Evolutionary conservation across 1,140 invertebrate species (phyloP).

Genomic region (Leptopilina boulardi): DNA sequence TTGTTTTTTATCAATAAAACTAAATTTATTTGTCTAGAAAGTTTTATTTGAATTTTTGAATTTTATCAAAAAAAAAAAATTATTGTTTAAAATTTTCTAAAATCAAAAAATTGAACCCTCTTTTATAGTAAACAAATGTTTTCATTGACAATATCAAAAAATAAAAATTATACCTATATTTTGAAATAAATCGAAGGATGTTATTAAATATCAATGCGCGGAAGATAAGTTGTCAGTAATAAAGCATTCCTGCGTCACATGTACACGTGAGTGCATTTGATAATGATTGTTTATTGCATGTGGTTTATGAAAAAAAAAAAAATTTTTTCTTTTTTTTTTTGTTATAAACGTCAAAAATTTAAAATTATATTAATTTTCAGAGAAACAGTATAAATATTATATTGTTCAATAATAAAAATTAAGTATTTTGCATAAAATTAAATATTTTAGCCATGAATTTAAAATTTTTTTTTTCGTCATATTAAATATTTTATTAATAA

Average conservation of each 20-base stretch:
- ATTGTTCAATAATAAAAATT: too few species aligned
- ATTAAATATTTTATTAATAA: too few species aligned
- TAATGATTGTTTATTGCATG: background rate
- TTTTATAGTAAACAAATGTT: too few species aligned
- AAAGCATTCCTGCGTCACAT: constrained; percentile 8
- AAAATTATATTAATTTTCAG: background rate
- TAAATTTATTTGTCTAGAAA: too few species aligned
- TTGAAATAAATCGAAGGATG: background rate
- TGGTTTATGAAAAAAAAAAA: background rate
- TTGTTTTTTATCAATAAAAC: background rate
- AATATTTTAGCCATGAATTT: too few species aligned
- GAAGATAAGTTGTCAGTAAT: background rate
- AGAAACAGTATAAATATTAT: too few species aligned
- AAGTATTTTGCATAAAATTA: too few species aligned
- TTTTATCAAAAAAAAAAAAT: too few species aligned
- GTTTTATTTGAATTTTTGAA: too few species aligned
- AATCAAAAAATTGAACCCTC: background rate
- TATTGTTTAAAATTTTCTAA: background rate
- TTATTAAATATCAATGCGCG: background rate
- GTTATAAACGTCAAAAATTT: background rate
- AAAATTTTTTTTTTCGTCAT: too few species aligned
- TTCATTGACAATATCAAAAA: background rate
- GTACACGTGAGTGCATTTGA: constrained; percentile 4
- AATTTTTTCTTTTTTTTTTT: too few species aligned
- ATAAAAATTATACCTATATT: background rate